Conservation (phyloP, 2,113 vertebrate genomes). For the Regulus satrapa region DNA sequence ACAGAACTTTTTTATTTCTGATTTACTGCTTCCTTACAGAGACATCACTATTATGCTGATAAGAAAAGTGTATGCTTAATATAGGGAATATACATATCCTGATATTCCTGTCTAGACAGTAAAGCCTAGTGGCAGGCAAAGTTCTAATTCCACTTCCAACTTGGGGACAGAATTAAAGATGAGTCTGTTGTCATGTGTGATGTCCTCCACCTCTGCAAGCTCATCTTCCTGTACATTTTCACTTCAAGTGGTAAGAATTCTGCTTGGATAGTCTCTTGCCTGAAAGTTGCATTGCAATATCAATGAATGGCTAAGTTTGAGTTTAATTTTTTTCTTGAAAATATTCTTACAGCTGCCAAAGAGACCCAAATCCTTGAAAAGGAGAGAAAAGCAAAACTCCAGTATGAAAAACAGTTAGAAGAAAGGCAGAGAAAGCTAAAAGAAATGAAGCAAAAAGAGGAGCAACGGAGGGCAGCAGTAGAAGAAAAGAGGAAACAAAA, state of each 20-base stretch:
- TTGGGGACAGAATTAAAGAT: background rate
- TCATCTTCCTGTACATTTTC: background rate
- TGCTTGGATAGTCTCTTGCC: background rate
- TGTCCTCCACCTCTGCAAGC: background rate
- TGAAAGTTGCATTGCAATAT: background rate
- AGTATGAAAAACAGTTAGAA: slow-evolving; percentile 89
- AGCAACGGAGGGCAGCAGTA: slow-evolving; percentile 84
- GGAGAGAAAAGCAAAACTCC: slow-evolving; percentile 87
- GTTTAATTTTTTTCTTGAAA: slow-evolving; percentile 6
- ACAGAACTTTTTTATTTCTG: background rate
- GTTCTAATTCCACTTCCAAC: background rate
- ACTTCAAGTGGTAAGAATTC: background rate
- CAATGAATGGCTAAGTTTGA: background rate
- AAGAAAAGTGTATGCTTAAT: background rate
- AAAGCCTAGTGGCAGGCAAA: background rate
- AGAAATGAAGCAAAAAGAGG: slow-evolving; percentile 89
- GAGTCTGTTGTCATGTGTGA: background rate
- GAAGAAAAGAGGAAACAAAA: slow-evolving; percentile 92
- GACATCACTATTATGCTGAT: background rate
- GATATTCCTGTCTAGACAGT: background rate
- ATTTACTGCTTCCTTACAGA: background rate
- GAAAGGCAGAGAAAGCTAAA: slow-evolving; percentile 86
- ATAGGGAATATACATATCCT: background rate
- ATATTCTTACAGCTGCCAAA: slow-evolving; percentile 75
- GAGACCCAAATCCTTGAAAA: slow-evolving; percentile 89